Conservation (phyloP, 2,113 vertebrate species). For the Antechinus flavipes region DNA sequence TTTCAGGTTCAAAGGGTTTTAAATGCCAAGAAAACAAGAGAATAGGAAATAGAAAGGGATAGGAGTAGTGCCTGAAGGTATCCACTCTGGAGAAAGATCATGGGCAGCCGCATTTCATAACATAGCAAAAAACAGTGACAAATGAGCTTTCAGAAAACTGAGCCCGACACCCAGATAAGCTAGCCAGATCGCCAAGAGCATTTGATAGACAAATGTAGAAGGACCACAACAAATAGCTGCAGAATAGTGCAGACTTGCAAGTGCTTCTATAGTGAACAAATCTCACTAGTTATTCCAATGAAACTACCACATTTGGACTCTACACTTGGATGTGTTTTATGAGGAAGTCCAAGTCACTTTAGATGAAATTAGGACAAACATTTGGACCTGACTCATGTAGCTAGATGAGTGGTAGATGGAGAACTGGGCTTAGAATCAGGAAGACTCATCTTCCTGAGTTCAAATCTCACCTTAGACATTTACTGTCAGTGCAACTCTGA, state of each 20-base stretch:
- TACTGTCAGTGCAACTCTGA: neutral
- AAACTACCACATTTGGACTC: neutral
- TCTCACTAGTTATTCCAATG: neutral
- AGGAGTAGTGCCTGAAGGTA: no score
- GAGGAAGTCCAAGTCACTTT: neutral
- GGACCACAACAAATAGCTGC: neutral
- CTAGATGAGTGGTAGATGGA: no score
- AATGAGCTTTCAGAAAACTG: neutral
- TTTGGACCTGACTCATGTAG: neutral
- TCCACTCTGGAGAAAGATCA: neutral
- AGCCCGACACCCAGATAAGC: neutral
- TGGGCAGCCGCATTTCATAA: neutral
- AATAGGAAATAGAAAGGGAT: no score
- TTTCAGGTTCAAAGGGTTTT: neutral
- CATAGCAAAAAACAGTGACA: neutral
- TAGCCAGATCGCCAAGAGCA: neutral
- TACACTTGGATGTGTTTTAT: neutral
- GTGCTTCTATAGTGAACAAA: neutral
- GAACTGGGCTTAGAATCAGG: no score
- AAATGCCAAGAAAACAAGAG: neutral
- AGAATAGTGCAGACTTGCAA: neutral
- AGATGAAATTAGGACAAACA: neutral
- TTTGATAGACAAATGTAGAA: neutral
- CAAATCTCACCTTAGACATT: neutral
- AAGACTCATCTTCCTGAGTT: neutral